Evolutionary conservation across 1,140 invertebrate genomes (phyloP).

Genomic region (Scaptomyza hsui): DNA sequence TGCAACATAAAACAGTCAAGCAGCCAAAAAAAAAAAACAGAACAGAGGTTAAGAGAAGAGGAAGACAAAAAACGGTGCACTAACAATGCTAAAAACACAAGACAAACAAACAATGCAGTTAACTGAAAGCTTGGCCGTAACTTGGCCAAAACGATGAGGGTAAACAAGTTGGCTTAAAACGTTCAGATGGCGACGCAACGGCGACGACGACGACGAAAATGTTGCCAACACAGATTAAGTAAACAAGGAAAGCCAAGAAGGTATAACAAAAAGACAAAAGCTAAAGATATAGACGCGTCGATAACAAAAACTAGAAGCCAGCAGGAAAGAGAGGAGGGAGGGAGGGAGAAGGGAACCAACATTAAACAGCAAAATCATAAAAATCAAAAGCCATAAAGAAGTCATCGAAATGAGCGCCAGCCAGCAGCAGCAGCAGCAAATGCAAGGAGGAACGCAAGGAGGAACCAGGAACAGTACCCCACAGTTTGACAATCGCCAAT

Average conservation of each 20-base stretch:
- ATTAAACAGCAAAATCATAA: slow-evolving; percentile 83
- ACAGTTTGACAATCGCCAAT: slow-evolving; percentile 20
- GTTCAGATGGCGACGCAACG: slow-evolving; percentile 29
- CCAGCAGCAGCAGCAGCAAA: too few species aligned
- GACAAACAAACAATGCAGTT: slow-evolving; percentile 52
- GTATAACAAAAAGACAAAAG: slow-evolving; percentile 17
- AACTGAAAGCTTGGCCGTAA: slow-evolving; percentile 43
- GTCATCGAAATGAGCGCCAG: slow-evolving; percentile 76
- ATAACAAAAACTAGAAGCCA: slow-evolving; percentile 78
- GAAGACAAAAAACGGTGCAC: neutral
- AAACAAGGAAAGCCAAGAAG: slow-evolving; percentile 15
- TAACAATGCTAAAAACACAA: slow-evolving; percentile 43
- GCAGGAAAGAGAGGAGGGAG: slow-evolving; percentile 5
- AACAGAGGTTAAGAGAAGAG: neutral
- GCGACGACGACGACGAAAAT: slow-evolving; percentile 21
- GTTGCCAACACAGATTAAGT: slow-evolving; percentile 10
- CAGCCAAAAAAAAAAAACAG: slow-evolving; percentile 8
- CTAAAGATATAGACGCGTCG: slow-evolving; percentile 60
- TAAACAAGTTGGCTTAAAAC: slow-evolving; percentile 48
- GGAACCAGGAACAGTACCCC: slow-evolving; percentile 1
- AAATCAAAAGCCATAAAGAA: slow-evolving; percentile 83
- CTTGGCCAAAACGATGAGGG: slow-evolving; percentile 43
- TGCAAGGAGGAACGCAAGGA: too few species aligned
- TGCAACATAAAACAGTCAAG: slow-evolving; percentile 43
- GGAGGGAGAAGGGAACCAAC: slow-evolving; percentile 47